These are phyloP conservation scores for Drosophila dunni DNA, from an alignment of 1,140 invertebrate species.

Conservation along the genomic window DNA sequence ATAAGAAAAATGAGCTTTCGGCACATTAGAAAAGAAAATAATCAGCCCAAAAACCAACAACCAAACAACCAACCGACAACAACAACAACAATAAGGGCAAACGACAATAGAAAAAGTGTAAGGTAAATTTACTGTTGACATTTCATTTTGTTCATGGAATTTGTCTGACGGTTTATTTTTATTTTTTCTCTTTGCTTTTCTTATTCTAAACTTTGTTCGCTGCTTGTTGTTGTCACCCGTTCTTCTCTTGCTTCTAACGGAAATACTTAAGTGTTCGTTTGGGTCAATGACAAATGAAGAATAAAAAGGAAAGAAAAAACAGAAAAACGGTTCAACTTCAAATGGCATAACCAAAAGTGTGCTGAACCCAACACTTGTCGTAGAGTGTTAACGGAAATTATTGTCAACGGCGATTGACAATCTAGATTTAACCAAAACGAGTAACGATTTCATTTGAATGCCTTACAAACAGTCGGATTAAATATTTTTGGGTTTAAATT, in stretches of 20 bases:
- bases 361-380: constrained; percentile 12
- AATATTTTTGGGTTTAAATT: constrained; percentile 1
- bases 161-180: constrained; percentile 60
- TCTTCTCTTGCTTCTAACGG: constrained; percentile 42
- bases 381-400: constrained; percentile 37
- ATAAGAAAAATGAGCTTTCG: constrained; percentile 81
- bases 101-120: constrained; percentile 62
- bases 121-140: constrained; percentile 82
- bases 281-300: constrained; percentile 30
- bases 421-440: not conserved
- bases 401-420: constrained; percentile 20
- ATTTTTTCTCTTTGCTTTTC: constrained; percentile 4
- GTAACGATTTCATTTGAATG: not conserved
- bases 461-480: constrained; percentile 1
- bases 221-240: constrained; percentile 27
- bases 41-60: constrained; percentile 63
- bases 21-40: constrained; percentile 78
- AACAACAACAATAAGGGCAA: constrained; percentile 11
- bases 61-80: constrained; percentile 31
- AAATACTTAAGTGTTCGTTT: constrained; percentile 62
- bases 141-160: constrained; percentile 79
- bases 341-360: constrained; percentile 28
- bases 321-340: constrained; percentile 33
- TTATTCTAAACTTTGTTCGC: constrained; percentile 25
- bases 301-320: no score